Evolutionary conservation across 2,797 vertebrate species (phyloP).

Genomic region (Aphelocoma californica): DNA sequence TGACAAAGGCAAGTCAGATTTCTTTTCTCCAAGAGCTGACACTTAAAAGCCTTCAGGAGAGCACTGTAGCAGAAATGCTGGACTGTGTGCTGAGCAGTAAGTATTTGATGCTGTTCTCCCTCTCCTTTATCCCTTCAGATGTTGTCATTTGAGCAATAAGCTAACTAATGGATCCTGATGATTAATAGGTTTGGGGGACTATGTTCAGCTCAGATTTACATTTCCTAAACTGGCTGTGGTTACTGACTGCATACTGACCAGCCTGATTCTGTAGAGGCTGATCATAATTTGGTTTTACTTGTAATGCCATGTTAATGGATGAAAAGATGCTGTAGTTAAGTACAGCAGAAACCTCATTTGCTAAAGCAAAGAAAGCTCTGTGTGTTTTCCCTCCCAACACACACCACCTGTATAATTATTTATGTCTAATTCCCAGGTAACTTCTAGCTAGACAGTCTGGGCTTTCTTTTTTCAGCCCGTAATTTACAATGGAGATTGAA

Average conservation of each 20-base stretch:
- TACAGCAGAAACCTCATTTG: not conserved
- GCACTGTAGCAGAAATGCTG: conserved; percentile 9
- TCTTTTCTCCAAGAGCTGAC: not conserved
- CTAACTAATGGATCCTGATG: not conserved
- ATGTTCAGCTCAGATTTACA: not conserved
- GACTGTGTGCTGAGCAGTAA: not conserved
- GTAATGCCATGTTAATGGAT: not conserved
- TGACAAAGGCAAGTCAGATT: conserved; percentile 67
- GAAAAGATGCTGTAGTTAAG: not conserved
- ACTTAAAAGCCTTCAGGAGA: conserved; percentile 24
- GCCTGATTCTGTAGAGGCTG: not conserved
- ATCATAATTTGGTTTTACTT: not conserved
- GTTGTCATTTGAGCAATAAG: conserved; percentile 4
- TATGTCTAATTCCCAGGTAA: not conserved
- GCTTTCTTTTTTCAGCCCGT: not conserved
- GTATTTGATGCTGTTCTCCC: not conserved
- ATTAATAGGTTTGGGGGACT: not conserved
- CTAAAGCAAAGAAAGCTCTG: not conserved
- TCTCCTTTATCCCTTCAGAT: conserved; percentile 13
- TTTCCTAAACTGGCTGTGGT: not conserved
- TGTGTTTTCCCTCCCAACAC: not conserved
- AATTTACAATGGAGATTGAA: not conserved
- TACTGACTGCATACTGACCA: not conserved
- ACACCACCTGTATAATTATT: not conserved
- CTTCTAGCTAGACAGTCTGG: not conserved